Percentiles rank a stretch among this genome's conserved stretches.
Evolutionary conservation across 2,888 invertebrate species (phyloP).

Genomic region (Boloria selene): DNA sequence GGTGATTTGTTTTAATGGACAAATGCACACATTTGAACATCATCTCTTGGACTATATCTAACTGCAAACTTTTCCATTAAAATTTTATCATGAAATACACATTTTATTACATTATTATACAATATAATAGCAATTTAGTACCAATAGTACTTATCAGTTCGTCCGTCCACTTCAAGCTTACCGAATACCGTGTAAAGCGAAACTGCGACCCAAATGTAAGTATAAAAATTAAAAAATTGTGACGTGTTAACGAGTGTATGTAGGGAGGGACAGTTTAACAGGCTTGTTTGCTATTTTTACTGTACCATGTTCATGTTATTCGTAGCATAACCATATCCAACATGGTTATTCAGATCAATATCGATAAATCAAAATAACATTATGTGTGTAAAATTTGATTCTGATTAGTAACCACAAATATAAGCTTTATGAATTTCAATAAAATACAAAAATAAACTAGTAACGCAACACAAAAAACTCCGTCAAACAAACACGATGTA

Average conservation of each 20-base stretch:
- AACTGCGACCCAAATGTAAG: background rate
- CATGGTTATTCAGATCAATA: too few species aligned
- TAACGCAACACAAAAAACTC: too few species aligned
- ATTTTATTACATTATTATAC: background rate
- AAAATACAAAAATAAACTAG: too few species aligned
- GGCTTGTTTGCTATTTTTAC: too few species aligned
- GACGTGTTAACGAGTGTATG: background rate
- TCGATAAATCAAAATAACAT: too few species aligned
- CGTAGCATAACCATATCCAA: too few species aligned
- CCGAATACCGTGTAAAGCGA: background rate
- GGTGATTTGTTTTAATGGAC: background rate
- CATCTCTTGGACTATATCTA: slow-evolving; percentile 1
- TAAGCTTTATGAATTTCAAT: too few species aligned
- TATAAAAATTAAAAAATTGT: background rate
- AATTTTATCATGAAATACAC: background rate
- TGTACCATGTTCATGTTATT: too few species aligned
- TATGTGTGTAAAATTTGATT: too few species aligned
- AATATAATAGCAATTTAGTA: slow-evolving; percentile 3
- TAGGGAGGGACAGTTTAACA: background rate
- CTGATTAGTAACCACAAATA: too few species aligned
- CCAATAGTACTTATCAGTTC: slow-evolving; percentile 5
- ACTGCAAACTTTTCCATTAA: background rate
- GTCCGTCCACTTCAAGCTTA: background rate
- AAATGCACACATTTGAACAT: background rate
- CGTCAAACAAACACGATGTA: too few species aligned